Conservation (phyloP, 2,113 vertebrate species). For the Gymnocephalus cernua region DNA sequence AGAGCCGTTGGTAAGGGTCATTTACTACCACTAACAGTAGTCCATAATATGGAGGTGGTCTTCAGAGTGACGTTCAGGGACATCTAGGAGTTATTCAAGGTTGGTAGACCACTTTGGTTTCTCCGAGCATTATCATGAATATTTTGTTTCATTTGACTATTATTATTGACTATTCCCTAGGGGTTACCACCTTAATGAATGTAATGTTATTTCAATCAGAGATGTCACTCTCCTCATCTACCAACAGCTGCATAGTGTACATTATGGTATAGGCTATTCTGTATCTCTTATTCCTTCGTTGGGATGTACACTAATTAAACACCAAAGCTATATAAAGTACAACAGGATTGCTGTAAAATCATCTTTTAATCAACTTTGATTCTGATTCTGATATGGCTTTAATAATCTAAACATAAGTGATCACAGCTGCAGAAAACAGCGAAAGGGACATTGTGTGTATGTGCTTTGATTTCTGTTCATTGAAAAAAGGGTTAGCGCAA, state of each 20-base stretch:
- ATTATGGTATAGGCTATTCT: background rate
- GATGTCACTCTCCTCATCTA: background rate
- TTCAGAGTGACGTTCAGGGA: constrained; percentile 4
- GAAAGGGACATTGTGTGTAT: background rate
- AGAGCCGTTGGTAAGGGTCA: constrained; percentile 44
- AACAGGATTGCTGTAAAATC: background rate
- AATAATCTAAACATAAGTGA: background rate
- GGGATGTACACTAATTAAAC: background rate
- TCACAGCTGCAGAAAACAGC: constrained; percentile 25
- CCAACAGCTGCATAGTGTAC: background rate
- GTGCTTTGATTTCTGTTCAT: background rate
- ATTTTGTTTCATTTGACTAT: background rate
- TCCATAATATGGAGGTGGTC: constrained; percentile 28
- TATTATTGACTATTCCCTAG: background rate
- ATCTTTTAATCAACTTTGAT: background rate
- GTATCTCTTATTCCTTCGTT: background rate
- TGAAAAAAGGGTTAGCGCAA: background rate
- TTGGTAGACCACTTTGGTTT: background rate
- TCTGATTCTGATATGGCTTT: background rate
- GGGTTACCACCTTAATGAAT: background rate
- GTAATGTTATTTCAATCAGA: background rate
- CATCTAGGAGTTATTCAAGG: background rate
- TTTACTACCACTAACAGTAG: constrained; percentile 23
- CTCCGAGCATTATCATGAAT: background rate
- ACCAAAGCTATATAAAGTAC: background rate